A percentile compares a stretch with the other conserved stretches of the same genome.
Evolutionary conservation across 30 jellyfish, hydroid and myxozoan species (phyloP).

Genomic region (Morbakka virulenta): DNA sequence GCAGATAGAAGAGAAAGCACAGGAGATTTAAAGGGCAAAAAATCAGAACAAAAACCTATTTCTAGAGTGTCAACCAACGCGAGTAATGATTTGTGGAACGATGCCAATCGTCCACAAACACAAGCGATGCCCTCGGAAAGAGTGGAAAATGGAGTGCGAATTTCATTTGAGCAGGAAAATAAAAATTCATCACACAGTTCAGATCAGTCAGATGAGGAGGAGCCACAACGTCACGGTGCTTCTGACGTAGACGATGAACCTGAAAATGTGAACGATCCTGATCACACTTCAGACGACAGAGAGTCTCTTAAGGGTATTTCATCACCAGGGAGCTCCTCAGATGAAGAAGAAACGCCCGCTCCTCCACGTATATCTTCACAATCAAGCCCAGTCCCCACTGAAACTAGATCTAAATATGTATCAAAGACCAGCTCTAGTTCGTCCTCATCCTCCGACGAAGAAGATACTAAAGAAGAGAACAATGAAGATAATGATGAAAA

Average conservation of each 20-base stretch:
- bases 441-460: not conserved
- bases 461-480: not conserved
- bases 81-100: not conserved
- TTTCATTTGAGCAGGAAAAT: not conserved
- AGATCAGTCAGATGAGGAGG: not conserved
- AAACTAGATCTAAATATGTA: no score
- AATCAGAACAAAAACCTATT: not conserved
- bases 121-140: not conserved
- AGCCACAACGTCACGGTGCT: not conserved
- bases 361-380: not conserved
- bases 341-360: not conserved
- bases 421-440: not conserved
- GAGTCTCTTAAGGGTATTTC: not conserved
- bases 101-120: not conserved
- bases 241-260: not conserved
- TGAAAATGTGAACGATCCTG: not conserved
- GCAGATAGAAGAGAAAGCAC: not conserved
- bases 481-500: not conserved
- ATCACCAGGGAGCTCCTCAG: conserved; percentile 24
- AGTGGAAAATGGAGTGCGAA: not conserved
- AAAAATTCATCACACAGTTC: not conserved
- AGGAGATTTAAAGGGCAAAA: no score
- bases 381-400: not conserved
- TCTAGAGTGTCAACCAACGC: not conserved
- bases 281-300: no score